Evolutionary conservation across 2,113 vertebrate species (phyloP), one percentile per base, ranked within the genome.

Genomic region (Lucifuga dentata): DNA sequence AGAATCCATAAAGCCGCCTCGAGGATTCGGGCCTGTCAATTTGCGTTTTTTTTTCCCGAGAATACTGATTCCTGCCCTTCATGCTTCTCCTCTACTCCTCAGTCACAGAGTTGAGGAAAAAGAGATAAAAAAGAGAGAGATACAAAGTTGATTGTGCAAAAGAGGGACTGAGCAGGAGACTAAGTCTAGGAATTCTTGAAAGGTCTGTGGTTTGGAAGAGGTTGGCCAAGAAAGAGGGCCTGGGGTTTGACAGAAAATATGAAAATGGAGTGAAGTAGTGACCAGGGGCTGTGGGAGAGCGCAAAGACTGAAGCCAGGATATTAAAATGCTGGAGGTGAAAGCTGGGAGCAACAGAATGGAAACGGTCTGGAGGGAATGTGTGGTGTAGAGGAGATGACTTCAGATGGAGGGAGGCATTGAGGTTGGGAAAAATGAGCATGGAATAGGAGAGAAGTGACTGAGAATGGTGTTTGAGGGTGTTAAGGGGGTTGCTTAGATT

Each of bases 1-100:
- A 73, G 78, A 89, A 86, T 86, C 79, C 79, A 84, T 85, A 88
- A 88, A 87, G 69, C 82, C 43, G 33, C 82, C 84, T 52, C 4
- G 39, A 76, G 78, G 69, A 82, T 69, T 78, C 58, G 12, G 29
- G 45, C 56, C 78, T 77, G 80, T 82, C 77, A 76, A 66, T 89
- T 78, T 86, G 62, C 78, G 53, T 71, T 57, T 72, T 45, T 53
- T 64, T 23, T 43, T 5, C 10, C 12, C 16, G 26, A 53, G 68
- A 87, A 85, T 75, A 79, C 83, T 56, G 66, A 83, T 85, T 82
- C 50, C 56, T 81, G 53, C 68, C 82, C 85, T 81, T 67, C 56
- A 81, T 80, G 66, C 50, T 53, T 79, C 32, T 53, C 52, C 43
- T 74, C 26, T 84, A 23, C 55, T 52, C 17, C 56, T 53, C 33